Evolutionary conservation across 2,888 invertebrate genomes (phyloP), one percentile per base, ranked within the genome.

Genomic region (Tribolium freemani): DNA sequence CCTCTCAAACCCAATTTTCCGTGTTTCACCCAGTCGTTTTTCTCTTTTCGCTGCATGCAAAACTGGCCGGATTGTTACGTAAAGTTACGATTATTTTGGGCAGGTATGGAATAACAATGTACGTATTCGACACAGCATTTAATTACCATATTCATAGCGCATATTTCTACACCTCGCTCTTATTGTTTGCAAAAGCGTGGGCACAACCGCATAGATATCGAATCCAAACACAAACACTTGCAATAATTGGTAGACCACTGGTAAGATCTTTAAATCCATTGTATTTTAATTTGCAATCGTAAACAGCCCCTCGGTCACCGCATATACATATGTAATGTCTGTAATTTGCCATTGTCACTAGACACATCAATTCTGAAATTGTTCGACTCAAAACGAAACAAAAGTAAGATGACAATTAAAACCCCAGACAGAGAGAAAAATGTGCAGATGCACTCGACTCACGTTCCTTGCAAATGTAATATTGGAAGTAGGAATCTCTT

Each of bases 391-490:
- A 38, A 38, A 38, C 31, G 31, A 38, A 38, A 38, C 8, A 38
- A 13, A 48, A 48, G 11, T 48, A 48, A 1, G 10, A 48, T 11
- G 11, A 16, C 48, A 16, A 16, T 48, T 38, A 38, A 38, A 38
- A 38, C 38, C 5, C 31, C 9, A 10, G 8, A 16, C 11, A 4
- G 3, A 16, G 10, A 48, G 76, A 78, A 77, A 11, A 63, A 77
- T 78, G 77, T 77, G 73, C 76, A 77, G 76, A 76, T 74, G 76
- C 73, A 74, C 76, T 76, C 75, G 75, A 79, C 77, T 79, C 78
- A 79, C 77, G 78, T 74, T 76, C 77, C 75, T 77, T 77, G 70
- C 71, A 63, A 69, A 76, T 78, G 78, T 73, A 78, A 75, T 76
- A 77, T 78, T 73, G 75, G 70, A 74, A 76, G 75, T 76, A 68